These are phyloP conservation scores for Atopsyche davidsoni DNA, from an alignment of 1,140 invertebrate species.

Conservation along the genomic window DNA sequence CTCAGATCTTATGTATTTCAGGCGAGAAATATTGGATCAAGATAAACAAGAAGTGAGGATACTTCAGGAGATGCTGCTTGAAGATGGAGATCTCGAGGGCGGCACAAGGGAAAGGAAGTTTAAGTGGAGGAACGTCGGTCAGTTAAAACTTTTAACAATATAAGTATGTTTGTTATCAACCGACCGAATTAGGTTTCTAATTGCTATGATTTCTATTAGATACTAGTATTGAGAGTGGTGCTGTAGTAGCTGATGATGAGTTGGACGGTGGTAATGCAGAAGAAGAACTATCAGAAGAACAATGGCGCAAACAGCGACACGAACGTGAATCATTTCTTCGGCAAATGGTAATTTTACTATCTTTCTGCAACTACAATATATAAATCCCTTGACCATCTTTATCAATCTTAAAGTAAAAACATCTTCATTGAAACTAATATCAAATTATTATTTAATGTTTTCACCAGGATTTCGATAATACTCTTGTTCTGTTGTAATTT, in stretches of 20 bases:
- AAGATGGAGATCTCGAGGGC: slow-evolving; percentile 81
- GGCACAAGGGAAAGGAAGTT: slow-evolving; percentile 69
- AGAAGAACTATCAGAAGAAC: slow-evolving; percentile 60
- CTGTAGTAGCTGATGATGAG: slow-evolving; percentile 36
- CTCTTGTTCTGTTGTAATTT: too few species aligned
- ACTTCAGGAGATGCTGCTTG: slow-evolving; percentile 74
- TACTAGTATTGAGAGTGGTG: slow-evolving; percentile 20
- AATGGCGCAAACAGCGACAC: slow-evolving; percentile 60
- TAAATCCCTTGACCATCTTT: too few species aligned
- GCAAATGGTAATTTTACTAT: slow-evolving; percentile 41
- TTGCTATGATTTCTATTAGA: slow-evolving; percentile 11
- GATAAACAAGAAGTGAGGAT: slow-evolving; percentile 72
- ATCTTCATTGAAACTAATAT: too few species aligned
- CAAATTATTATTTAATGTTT: too few species aligned
- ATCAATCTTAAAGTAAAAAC: too few species aligned
- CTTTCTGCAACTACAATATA: too few species aligned
- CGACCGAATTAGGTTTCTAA: not conserved
- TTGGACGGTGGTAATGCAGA: slow-evolving; percentile 48
- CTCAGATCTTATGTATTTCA: slow-evolving; percentile 36
- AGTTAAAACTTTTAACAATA: too few species aligned
- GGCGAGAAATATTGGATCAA: slow-evolving; percentile 70
- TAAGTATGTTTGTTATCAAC: slow-evolving; percentile 11
- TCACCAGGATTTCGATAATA: too few species aligned
- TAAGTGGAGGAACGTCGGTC: slow-evolving; percentile 73
- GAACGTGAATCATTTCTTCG: slow-evolving; percentile 62